phyloP scores from a whole-genome alignment of 2,113 vertebrate genomes.

The Seriola aureovittata region DNA sequence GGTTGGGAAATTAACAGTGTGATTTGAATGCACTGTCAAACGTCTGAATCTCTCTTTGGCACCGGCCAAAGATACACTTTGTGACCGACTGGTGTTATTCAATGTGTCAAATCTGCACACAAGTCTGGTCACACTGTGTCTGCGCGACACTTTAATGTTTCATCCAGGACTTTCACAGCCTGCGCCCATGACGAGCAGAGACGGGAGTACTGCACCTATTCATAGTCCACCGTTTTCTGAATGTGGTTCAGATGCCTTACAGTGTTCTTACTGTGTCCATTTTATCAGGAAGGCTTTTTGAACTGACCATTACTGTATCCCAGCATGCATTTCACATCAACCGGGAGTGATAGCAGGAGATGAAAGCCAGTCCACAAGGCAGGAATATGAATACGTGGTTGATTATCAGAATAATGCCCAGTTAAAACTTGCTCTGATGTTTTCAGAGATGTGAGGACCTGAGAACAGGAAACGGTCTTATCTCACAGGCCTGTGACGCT shows the following conservation, averaged over 20 bases:
- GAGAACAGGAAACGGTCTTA: background rate
- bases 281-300: too few species aligned
- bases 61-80: background rate
- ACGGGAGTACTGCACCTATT: too few species aligned
- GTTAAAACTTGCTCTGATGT: background rate
- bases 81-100: background rate
- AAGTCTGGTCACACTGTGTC: background rate
- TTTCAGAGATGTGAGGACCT: background rate
- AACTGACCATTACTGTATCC: background rate
- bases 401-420: background rate
- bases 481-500: background rate
- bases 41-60: background rate
- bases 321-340: background rate
- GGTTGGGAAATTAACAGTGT: conserved; percentile 1
- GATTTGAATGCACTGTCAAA: background rate
- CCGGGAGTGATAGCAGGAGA: background rate
- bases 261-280: too few species aligned
- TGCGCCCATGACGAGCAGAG: too few species aligned
- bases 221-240: too few species aligned
- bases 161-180: too few species aligned
- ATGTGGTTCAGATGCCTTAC: too few species aligned
- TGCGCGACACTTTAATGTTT: background rate
- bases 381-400: background rate
- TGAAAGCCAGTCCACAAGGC: background rate
- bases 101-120: background rate